These are phyloP conservation scores for Euura lappo DNA, from an alignment of 1,140 invertebrate genomes.

Conservation along the genomic window DNA sequence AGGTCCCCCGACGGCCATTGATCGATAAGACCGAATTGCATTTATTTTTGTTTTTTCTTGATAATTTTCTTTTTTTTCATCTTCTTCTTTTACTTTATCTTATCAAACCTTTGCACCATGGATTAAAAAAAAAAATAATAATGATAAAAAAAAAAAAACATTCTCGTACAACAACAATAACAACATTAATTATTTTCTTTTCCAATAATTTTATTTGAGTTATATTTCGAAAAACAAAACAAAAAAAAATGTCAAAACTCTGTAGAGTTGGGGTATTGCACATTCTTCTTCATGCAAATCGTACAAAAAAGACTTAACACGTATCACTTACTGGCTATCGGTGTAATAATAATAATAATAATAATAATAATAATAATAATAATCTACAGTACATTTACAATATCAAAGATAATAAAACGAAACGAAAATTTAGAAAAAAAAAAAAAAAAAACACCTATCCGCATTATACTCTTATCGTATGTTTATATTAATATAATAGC, in stretches of 20 bases:
- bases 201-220: no score
- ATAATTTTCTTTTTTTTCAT: neutral
- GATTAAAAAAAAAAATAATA: neutral
- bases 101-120: no score
- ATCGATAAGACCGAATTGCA: neutral
- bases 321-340: no score
- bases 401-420: neutral
- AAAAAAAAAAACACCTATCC: neutral
- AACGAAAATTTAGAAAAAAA: neutral
- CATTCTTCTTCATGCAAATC: constrained; percentile 14
- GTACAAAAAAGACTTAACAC: constrained; percentile 38
- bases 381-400: constrained; percentile 59
- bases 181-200: no score
- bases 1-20: neutral
- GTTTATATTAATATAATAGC: no score
- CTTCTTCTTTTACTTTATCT: neutral
- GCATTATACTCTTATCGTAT: no score
- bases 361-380: constrained; percentile 32
- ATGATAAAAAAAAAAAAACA: neutral
- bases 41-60: neutral
- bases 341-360: constrained; percentile 20
- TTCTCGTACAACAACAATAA: no score
- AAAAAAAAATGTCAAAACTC: no score
- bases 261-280: no score
- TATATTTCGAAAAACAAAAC: no score